These are phyloP conservation scores for Temnothorax rugatulus DNA, from an alignment of 2,888 invertebrate species.

Conservation along the genomic window DNA sequence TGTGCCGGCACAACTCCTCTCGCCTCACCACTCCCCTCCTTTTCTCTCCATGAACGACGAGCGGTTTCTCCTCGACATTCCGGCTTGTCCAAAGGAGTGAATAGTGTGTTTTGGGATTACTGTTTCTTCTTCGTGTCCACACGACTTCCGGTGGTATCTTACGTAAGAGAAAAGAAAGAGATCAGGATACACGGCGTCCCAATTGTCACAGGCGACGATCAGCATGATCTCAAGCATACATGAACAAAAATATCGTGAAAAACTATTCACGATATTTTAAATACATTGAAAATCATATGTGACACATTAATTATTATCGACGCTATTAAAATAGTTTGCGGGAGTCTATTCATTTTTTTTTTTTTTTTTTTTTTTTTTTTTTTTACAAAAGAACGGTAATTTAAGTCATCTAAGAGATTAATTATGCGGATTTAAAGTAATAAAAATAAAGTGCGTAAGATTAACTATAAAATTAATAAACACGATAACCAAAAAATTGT, in stretches of 20 bases:
- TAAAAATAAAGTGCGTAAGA: background rate
- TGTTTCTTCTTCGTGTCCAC: conserved; percentile 60
- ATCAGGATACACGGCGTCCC: background rate
- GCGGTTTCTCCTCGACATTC: conserved; percentile 45
- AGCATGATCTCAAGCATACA: background rate
- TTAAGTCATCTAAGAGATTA: background rate
- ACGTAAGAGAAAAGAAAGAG: conserved; percentile 31
- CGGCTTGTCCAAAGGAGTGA: conserved; percentile 51
- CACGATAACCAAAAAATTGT: background rate
- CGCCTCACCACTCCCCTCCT: conserved; percentile 58
- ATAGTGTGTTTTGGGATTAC: conserved; percentile 77
- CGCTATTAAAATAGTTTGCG: background rate
- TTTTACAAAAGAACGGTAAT: background rate
- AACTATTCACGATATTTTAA: background rate
- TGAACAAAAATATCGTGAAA: background rate
- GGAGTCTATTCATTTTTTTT: background rate
- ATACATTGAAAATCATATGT: background rate
- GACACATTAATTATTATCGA: background rate
- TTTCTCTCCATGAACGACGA: conserved; percentile 27
- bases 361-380: background rate
- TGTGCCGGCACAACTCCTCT: conserved; percentile 66
- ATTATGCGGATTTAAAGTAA: background rate
- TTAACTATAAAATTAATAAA: background rate
- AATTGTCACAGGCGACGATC: background rate
- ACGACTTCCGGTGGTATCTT: conserved; percentile 26